Evolutionary conservation across 2,797 vertebrate genomes (phyloP), one percentile per base, ranked within the genome.

Genomic region (Ambastaia sidthimunki): DNA sequence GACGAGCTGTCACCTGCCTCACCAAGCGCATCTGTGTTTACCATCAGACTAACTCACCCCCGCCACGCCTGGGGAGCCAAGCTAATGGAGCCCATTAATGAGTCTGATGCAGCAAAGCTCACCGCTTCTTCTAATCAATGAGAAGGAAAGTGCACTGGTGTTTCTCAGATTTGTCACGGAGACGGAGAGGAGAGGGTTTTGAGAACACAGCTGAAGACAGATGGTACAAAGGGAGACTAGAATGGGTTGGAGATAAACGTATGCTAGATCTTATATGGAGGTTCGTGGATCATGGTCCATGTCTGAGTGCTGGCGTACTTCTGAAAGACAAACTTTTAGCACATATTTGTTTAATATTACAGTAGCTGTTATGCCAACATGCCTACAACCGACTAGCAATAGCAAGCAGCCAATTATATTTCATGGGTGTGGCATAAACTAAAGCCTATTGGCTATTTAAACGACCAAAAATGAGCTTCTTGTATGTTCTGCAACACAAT

Each of bases 1-100:
- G 72, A 82, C 60, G 74, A 59, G 70, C 68, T 83, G 80, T 83
- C 82, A 83, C 73, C 74, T 76, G 73, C 55, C 74, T 85, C 77
- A 78, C 80, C 62, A 84, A 76, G 80, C 76, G 70, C 78, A 84
- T 83, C 71, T 84, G 85, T 86, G 80, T 82, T 86, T 84, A 82
- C 80, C 82, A 85, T 76, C 84, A 83, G 84, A 80, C 82, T 82
- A 80, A 82, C 73, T 82, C 73, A 78, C 65, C 76, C 69, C n/a
- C 7, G 31, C 76, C 34, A 76, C 47, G 74, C 80, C 78, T 77
- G 74, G 78, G 76, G 80, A 81, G 67, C 70, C 44, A 16, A 78
- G 66, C 81, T 86, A 85, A 86, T 86, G 82, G 80, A 86, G 82
- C 80, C 80, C 80, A 82, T 85, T 86, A 86, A 86, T 83, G 83